phyloP scores from a whole-genome alignment of 2,113 vertebrate species.

The Lonchura striata region DNA sequence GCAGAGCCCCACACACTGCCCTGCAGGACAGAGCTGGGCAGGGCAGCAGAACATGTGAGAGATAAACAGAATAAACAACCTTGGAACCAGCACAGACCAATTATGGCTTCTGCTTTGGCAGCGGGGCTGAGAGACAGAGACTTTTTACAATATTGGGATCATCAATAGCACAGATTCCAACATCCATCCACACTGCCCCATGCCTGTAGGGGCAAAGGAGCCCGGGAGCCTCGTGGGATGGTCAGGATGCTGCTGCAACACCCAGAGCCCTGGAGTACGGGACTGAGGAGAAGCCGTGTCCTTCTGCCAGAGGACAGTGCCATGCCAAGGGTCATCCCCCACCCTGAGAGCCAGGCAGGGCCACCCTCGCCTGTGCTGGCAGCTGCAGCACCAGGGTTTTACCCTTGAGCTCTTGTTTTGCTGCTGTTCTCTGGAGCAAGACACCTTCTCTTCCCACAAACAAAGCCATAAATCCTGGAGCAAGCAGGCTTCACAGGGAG shows the following conservation, averaged over 20 bases:
- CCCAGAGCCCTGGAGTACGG: accelerated
- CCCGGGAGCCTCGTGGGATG: accelerated
- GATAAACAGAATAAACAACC: too few species aligned
- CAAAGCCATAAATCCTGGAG: slow-evolving; percentile 43
- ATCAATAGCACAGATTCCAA: too few species aligned
- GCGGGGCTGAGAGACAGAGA: too few species aligned
- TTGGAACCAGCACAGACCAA: too few species aligned
- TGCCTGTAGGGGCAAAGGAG: not conserved
- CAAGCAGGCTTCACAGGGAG: slow-evolving; percentile 32
- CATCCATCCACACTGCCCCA: accelerated
- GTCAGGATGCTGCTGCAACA: not conserved
- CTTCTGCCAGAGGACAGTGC: not conserved
- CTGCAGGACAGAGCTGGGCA: too few species aligned
- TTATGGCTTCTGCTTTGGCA: too few species aligned
- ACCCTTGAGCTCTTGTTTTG: slow-evolving; percentile 49
- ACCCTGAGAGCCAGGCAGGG: not conserved
- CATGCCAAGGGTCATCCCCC: not conserved
- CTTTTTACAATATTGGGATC: too few species aligned
- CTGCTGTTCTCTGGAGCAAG: slow-evolving; percentile 50
- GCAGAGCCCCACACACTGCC: too few species aligned
- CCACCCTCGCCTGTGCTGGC: accelerated
- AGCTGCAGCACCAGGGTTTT: not conserved
- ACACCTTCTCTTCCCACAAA: slow-evolving; percentile 49
- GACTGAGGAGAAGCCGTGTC: not conserved
- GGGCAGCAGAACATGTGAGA: too few species aligned